phyloP scores from a whole-genome alignment of 2,113 vertebrate genomes.

The Malaclemys terrapin region DNA sequence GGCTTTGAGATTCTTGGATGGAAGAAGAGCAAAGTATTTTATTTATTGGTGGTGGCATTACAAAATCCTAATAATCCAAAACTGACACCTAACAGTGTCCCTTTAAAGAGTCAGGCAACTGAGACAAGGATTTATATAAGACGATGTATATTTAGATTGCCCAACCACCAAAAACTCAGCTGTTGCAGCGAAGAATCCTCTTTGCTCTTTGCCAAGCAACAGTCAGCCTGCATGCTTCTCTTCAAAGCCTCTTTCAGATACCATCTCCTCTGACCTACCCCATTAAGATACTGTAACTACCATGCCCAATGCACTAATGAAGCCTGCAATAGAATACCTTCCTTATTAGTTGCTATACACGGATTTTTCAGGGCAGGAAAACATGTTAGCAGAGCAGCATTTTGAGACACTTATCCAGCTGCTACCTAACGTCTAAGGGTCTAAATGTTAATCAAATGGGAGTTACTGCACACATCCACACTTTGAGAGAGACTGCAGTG shows the following conservation, averaged over 20 bases:
- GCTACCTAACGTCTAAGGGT: neutral
- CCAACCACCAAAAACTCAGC: neutral
- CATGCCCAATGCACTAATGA: neutral
- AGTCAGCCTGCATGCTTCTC: accelerated
- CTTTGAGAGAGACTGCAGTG: accelerated
- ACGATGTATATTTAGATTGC: neutral
- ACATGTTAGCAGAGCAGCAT: neutral
- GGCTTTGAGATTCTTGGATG: neutral
- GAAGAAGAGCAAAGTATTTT: neutral
- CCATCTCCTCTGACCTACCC: neutral
- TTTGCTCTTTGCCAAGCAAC: accelerated
- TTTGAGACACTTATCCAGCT: accelerated
- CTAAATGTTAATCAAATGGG: neutral
- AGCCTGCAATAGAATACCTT: neutral
- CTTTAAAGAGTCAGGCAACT: neutral
- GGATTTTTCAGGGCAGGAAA: neutral
- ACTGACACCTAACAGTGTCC: neutral
- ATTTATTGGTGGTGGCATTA: neutral
- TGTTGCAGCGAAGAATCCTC: neutral
- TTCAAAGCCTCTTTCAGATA: neutral
- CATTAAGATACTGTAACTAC: accelerated
- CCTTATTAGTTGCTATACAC: neutral
- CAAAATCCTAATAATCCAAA: neutral
- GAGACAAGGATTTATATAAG: neutral
- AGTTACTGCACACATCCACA: accelerated